Base-by-base conservation (phyloP, 2,888 invertebrate genomes). In the Cephus rjabovi region DNA sequence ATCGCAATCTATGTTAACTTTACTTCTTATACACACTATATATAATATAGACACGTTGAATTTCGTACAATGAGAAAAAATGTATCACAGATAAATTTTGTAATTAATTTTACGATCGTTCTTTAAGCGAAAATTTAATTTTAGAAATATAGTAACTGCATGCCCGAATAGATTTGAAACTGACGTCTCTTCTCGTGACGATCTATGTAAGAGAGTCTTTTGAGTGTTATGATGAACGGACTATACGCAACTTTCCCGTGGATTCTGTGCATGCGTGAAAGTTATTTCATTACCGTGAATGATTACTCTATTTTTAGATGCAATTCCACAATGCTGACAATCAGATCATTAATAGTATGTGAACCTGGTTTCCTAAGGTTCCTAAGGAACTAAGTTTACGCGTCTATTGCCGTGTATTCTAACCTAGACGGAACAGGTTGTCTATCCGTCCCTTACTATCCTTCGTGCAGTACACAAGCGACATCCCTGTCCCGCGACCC, bases 371-470 rank as follows among this genome's bases (percentile, higher is more conserved):
- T 56, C 56, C 56, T 56, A 23, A 34, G 9, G 11, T 34, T 34
- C 34, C 9, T 34, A 34, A 9, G 23, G 23, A 56, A 9, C 56
- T 56, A 56, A 56, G 56, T 23, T 56, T 23, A 23, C 31, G 71
- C 31, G 31, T 71, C 12, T 71, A 2, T 40, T 15, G 15, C 15
- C 6, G 40, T 15, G 40, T 6, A 15, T 81, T 80, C 79, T 78
- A 69, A 78, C 77, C 68, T 69, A 77, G 77, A 34, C 77, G 81
- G 83, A 87, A 88, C 88, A 88, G 87, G 88, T 88, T 87, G 88
- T 86, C 86, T 79, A 86, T 84, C 83, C 81, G 78, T 87, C 87
- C 86, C 84, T 77, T 82, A 87, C 56, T 56, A 56, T 56, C 56
- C 9, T 56, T 56, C 56, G 23, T 56, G 23, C 23, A 56, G 56